phyloP scores from a whole-genome alignment of 2,888 invertebrate species.

The Laothoe populi region DNA sequence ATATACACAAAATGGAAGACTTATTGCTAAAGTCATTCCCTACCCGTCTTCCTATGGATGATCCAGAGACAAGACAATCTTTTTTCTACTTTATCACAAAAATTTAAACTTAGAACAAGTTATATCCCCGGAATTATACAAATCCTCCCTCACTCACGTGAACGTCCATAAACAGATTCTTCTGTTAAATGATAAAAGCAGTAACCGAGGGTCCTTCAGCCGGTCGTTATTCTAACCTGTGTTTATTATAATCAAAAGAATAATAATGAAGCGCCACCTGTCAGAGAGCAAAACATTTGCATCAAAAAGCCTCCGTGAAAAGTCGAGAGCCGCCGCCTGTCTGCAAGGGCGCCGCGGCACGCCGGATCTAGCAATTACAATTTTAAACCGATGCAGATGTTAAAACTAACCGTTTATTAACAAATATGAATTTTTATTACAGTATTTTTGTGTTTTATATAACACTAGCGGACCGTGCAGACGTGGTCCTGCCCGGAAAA shows the following conservation, averaged over 20 bases:
- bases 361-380: not conserved
- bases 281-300: constrained; percentile 15
- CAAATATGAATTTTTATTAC: not conserved
- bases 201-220: constrained; percentile 26
- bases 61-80: no score
- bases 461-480: no score
- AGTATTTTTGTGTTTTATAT: not conserved
- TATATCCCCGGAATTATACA: not conserved
- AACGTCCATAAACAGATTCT: not conserved
- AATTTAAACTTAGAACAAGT: no score
- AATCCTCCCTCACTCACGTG: not conserved
- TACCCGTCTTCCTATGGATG: no score
- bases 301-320: constrained; percentile 20
- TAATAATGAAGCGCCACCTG: constrained; percentile 36
- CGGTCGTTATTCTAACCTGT: constrained; percentile 37
- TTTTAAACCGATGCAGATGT: constrained; percentile 20
- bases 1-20: no score
- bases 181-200: constrained; percentile 1
- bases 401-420: constrained; percentile 10
- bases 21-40: no score
- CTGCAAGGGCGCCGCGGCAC: not conserved
- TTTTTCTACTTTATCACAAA: no score
- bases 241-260: constrained; percentile 63
- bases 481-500: no score
- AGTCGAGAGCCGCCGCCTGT: not conserved